phyloP scores from a whole-genome alignment of 2,113 vertebrate genomes.

The Vombatus ursinus region DNA sequence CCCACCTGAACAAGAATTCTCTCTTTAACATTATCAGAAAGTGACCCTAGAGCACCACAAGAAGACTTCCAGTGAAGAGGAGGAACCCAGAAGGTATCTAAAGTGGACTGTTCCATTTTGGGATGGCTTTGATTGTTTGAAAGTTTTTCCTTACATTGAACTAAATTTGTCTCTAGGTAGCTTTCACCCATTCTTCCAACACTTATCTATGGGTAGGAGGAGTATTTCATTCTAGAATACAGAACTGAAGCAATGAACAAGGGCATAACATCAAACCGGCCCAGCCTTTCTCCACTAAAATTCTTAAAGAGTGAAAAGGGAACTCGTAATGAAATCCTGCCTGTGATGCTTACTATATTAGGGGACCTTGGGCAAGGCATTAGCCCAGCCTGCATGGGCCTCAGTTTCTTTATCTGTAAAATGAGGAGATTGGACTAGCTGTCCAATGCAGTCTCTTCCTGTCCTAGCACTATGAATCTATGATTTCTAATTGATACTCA shows the following conservation, averaged over 20 bases:
- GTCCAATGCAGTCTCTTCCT: background rate
- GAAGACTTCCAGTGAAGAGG: background rate
- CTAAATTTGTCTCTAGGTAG: background rate
- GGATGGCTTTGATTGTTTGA: background rate
- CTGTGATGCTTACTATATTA: background rate
- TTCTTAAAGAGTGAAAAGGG: no score
- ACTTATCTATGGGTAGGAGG: background rate
- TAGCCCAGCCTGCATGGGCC: background rate
- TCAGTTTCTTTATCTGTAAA: background rate
- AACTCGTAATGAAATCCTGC: background rate
- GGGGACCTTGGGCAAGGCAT: background rate
- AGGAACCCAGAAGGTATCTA: background rate
- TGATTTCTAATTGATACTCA: background rate
- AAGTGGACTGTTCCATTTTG: background rate
- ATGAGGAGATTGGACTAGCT: background rate
- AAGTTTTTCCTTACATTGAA: background rate
- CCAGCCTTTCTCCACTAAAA: background rate
- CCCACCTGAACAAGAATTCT: background rate
- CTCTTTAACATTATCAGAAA: background rate
- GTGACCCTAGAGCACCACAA: background rate
- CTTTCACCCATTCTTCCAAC: background rate
- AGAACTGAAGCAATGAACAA: background rate
- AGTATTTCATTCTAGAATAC: background rate
- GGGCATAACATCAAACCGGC: background rate
- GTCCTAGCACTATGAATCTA: background rate